Evolutionary conservation across 2,797 vertebrate species (phyloP).

Genomic region (Chelon labrosus): DNA sequence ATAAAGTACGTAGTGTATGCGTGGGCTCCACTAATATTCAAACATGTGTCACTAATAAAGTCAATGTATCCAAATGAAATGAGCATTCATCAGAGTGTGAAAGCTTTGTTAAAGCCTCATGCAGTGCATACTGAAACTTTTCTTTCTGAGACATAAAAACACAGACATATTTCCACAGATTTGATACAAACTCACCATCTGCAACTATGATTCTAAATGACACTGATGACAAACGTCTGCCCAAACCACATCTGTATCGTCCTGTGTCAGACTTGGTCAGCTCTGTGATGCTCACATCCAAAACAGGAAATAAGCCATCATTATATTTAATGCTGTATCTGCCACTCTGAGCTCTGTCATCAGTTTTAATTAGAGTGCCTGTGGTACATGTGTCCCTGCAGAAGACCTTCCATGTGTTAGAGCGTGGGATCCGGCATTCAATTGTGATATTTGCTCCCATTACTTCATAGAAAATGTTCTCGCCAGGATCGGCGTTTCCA

Average conservation of each 20-base stretch:
- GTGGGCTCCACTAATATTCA: no score
- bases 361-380: not conserved
- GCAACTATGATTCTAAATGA: not conserved
- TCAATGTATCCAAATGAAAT: no score
- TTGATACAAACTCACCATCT: constrained; percentile 33
- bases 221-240: accelerated
- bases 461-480: no score
- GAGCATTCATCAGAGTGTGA: no score
- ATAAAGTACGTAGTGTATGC: no score
- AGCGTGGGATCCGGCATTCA: no score
- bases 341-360: accelerated
- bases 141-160: not conserved
- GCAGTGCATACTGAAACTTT: not conserved
- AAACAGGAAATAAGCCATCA: not conserved
- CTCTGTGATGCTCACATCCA: constrained; percentile 7
- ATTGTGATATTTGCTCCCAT: no score
- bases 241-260: not conserved
- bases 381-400: no score
- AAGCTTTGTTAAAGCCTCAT: no score
- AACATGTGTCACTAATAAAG: no score
- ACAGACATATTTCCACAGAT: not conserved
- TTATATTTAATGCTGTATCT: constrained; percentile 1
- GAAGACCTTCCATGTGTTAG: not conserved
- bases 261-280: constrained; percentile 21
- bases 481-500: no score